A percentile compares a stretch with the other conserved stretches of the same genome.
These are phyloP conservation scores for Lagria hirta DNA, from an alignment of 2,888 invertebrate genomes.

Conservation along the genomic window DNA sequence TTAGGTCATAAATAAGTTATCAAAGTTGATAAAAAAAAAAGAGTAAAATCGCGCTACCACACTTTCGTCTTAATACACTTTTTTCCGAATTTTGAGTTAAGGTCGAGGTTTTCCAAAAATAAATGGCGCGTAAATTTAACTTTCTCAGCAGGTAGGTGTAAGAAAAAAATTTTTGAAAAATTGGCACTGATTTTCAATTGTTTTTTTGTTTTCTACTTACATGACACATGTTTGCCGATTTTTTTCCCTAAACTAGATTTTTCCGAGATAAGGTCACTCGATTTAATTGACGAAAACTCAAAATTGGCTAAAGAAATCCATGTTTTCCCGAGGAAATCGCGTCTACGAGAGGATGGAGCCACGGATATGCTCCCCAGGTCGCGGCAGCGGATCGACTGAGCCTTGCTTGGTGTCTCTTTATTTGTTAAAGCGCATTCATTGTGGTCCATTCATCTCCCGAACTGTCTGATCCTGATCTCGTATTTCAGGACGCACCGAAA, in stretches of 20 bases:
- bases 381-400: slow-evolving; percentile 33
- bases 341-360: slow-evolving; percentile 10
- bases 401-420: slow-evolving; percentile 28
- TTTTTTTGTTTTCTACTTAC: slow-evolving; percentile 18
- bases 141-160: slow-evolving; percentile 14
- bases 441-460: slow-evolving; percentile 31
- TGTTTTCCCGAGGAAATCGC: slow-evolving; percentile 7
- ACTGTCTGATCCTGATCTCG: slow-evolving; percentile 25
- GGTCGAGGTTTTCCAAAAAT: slow-evolving; percentile 17
- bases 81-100: slow-evolving; percentile 5
- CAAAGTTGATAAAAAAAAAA: too few species aligned
- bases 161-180: slow-evolving; percentile 1
- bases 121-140: slow-evolving; percentile 10
- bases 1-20: too few species aligned
- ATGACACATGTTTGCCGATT: slow-evolving; percentile 15
- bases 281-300: too few species aligned
- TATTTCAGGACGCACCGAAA: slow-evolving; percentile 21
- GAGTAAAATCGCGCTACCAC: too few species aligned
- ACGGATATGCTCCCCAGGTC: slow-evolving; percentile 29
- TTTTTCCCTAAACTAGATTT: slow-evolving; percentile 1
- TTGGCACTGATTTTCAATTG: too few species aligned
- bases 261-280: slow-evolving; percentile 2
- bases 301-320: too few species aligned
- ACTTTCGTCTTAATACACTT: too few species aligned
- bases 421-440: slow-evolving; percentile 31